These are phyloP conservation scores for Mastacembelus armatus DNA, from an alignment of 2,797 vertebrate genomes.

Conservation along the genomic window DNA sequence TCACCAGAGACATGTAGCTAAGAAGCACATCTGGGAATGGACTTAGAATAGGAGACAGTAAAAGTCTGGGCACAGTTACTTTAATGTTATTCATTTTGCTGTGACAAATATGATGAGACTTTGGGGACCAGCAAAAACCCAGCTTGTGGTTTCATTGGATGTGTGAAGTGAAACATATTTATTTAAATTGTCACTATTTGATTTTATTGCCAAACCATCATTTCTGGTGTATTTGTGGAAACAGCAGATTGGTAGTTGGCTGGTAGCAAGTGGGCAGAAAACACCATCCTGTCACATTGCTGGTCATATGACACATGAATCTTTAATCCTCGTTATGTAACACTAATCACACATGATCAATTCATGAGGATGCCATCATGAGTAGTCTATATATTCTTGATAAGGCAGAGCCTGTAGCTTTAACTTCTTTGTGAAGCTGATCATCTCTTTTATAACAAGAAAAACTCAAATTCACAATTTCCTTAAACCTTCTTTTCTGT, in stretches of 20 bases:
- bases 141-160: no score
- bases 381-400: constrained; percentile 56
- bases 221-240: constrained; percentile 4
- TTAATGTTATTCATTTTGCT: background rate
- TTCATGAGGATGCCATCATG: constrained; percentile 60
- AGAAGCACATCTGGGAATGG: no score
- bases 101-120: background rate
- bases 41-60: no score
- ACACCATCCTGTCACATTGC: background rate
- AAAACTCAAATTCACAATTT: background rate
- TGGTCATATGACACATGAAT: constrained; percentile 56
- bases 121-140: no score
- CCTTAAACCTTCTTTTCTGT: no score
- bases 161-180: no score
- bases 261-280: background rate
- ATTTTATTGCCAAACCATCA: background rate
- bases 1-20: no score
- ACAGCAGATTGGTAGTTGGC: background rate
- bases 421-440: no score
- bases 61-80: no score
- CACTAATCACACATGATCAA: constrained; percentile 58
- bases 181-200: background rate
- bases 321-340: constrained; percentile 61
- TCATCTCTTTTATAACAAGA: background rate
- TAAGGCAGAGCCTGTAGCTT: constrained; percentile 33